phyloP scores from a whole-genome alignment of 2,888 invertebrate genomes.

The Ptycholaimellus sp. region DNA sequence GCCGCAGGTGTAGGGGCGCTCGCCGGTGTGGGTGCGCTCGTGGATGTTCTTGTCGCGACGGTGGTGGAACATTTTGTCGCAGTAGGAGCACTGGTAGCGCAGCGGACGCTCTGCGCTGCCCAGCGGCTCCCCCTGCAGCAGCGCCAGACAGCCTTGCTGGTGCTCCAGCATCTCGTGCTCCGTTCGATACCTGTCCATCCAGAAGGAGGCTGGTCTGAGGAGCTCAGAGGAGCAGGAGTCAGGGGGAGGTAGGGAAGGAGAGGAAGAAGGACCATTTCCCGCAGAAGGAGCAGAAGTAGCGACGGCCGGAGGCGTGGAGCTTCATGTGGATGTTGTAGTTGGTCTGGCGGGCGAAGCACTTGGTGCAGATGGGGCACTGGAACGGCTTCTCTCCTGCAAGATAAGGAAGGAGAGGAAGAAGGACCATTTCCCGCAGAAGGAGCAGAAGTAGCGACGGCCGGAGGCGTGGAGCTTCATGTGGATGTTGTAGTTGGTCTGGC shows the following conservation, averaged over 20 bases:
- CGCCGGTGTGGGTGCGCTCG: slow-evolving; percentile 15
- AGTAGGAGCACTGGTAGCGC: slow-evolving; percentile 12
- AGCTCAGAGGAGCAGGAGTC: no score
- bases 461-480: slow-evolving; percentile 9
- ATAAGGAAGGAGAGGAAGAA: no score
- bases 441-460: slow-evolving; percentile 10
- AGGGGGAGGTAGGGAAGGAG: no score
- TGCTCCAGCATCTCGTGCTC: slow-evolving; percentile 7
- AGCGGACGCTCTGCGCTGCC: slow-evolving; percentile 5
- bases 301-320: slow-evolving; percentile 9
- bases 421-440: slow-evolving; percentile 10
- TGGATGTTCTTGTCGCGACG: slow-evolving; percentile 13
- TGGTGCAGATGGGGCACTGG: slow-evolving; percentile 9
- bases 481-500: slow-evolving; percentile 8
- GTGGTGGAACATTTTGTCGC: slow-evolving; percentile 13
- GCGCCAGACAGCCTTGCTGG: slow-evolving; percentile 6
- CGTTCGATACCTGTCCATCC: slow-evolving; percentile 3
- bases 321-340: slow-evolving; percentile 9
- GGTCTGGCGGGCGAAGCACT: slow-evolving; percentile 8
- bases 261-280: slow-evolving; percentile 11
- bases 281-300: slow-evolving; percentile 10
- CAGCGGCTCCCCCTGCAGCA: slow-evolving; percentile 6
- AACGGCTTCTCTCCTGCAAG: slow-evolving; percentile 6
- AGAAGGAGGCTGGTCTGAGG: no score
- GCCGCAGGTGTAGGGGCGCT: slow-evolving; percentile 15